A percentile compares a stretch with the other conserved stretches of the same genome.
Conservation (phyloP, 2,888 invertebrate species). For the Antheraea yamamai region DNA sequence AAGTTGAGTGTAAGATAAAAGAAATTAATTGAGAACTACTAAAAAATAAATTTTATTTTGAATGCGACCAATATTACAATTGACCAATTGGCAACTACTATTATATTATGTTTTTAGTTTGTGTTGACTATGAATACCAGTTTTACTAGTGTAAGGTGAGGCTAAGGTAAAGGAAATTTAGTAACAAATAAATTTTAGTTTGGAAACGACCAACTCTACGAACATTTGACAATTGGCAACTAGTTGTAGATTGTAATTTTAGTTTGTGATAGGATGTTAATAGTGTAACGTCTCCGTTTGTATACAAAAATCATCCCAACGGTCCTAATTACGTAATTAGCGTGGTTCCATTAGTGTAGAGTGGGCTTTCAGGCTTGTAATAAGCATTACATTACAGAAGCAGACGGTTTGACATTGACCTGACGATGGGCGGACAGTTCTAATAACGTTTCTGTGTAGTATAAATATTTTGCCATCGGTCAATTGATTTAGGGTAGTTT, state of each 20-base stretch:
- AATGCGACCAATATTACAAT: background rate
- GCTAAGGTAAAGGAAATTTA: too few species aligned
- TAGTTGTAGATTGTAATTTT: background rate
- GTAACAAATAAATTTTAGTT: background rate
- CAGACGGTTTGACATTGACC: conserved; percentile 1
- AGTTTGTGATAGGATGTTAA: background rate
- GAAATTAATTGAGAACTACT: too few species aligned
- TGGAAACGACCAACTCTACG: background rate
- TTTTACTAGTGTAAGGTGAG: too few species aligned
- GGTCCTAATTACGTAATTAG: conserved; percentile 1
- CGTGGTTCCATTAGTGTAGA: conserved; percentile 1
- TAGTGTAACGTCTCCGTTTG: background rate
- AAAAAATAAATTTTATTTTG: background rate
- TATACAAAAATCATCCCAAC: background rate
- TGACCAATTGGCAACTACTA: background rate
- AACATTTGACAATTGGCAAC: conserved; percentile 1
- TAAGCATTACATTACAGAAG: background rate
- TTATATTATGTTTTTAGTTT: background rate
- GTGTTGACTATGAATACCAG: background rate
- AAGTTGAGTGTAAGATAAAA: too few species aligned
- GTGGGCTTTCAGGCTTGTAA: conserved; percentile 3
- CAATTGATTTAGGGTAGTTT: background rate
- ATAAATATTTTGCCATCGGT: background rate
- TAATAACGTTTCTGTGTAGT: background rate
- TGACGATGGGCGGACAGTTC: background rate